Percentiles rank a stretch among this genome's conserved stretches.
Evolutionary conservation across 2,113 vertebrate species (phyloP).

Genomic region (Psittacula cyanocephala): DNA sequence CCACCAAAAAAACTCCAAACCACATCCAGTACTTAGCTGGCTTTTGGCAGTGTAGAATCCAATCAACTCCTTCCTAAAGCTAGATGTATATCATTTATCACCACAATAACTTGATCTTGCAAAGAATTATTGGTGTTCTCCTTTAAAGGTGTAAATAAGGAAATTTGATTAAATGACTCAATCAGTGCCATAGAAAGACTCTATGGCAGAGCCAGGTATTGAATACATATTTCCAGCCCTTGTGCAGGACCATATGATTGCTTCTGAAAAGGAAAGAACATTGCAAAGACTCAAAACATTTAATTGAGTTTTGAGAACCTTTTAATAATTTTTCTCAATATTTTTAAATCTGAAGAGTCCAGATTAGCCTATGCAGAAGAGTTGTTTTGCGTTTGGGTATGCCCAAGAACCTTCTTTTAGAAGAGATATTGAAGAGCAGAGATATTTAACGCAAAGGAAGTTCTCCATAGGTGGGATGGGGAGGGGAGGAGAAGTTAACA

Average conservation of each 20-base stretch:
- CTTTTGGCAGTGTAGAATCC: background rate
- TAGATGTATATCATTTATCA: background rate
- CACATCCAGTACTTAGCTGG: background rate
- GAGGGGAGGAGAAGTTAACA: background rate
- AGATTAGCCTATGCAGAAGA: background rate
- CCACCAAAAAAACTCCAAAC: background rate
- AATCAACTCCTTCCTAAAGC: background rate
- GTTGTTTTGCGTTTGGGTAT: background rate
- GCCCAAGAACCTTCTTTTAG: background rate
- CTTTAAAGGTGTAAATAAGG: background rate
- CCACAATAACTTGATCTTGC: background rate
- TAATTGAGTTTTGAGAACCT: background rate
- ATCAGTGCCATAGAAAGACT: background rate
- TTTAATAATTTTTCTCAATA: background rate
- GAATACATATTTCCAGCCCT: background rate
- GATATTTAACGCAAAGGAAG: background rate
- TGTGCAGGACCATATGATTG: background rate
- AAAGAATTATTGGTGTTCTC: background rate
- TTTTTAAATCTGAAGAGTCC: background rate
- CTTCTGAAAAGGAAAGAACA: background rate
- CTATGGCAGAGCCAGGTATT: background rate
- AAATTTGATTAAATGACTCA: fast-evolving
- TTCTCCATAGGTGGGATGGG: background rate
- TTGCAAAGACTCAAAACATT: background rate
- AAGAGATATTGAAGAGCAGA: background rate